Evolutionary conservation across 2,888 invertebrate genomes (phyloP).

Genomic region (Pammene aurita): DNA sequence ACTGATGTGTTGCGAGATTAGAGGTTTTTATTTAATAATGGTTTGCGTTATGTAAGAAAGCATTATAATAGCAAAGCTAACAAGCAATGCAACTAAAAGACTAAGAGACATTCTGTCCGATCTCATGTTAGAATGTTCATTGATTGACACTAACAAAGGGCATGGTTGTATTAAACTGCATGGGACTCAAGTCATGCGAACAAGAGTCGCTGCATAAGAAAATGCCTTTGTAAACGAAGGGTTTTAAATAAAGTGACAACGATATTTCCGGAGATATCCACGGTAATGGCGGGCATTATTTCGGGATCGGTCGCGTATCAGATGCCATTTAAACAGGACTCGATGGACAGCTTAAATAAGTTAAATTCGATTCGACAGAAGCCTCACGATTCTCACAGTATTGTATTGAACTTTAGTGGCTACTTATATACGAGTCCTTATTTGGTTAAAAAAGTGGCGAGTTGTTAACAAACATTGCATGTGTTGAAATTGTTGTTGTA

Average conservation of each 20-base stretch:
- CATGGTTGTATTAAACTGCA: slow-evolving; percentile 30
- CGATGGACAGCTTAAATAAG: slow-evolving; percentile 61
- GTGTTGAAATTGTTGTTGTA: slow-evolving; percentile 5
- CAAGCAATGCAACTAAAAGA: slow-evolving; percentile 15
- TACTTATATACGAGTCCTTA: slow-evolving; percentile 61
- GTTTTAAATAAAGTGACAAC: slow-evolving; percentile 48
- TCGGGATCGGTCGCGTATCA: slow-evolving; percentile 57
- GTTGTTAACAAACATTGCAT: slow-evolving; percentile 38
- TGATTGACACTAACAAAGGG: slow-evolving; percentile 42
- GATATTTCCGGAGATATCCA: slow-evolving; percentile 57
- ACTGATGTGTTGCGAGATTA: no score
- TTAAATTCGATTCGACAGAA: slow-evolving; percentile 58
- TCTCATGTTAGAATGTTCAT: slow-evolving; percentile 31
- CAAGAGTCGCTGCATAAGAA: slow-evolving; percentile 28
- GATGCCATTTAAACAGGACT: slow-evolving; percentile 54
- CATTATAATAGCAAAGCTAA: slow-evolving; percentile 11
- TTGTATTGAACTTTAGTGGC: slow-evolving; percentile 59
- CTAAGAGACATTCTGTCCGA: slow-evolving; percentile 31
- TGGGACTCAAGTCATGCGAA: slow-evolving; percentile 33
- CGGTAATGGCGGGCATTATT: slow-evolving; percentile 67
- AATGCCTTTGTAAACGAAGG: slow-evolving; percentile 34
- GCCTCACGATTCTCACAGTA: slow-evolving; percentile 57
- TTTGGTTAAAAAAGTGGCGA: slow-evolving; percentile 50
- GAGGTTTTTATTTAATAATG: no score
- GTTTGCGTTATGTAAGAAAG: not conserved